Percentiles rank a stretch among this genome's conserved stretches.
Evolutionary conservation across 2,113 vertebrate species (phyloP).

Genomic region (Gopherus flavomarginatus): DNA sequence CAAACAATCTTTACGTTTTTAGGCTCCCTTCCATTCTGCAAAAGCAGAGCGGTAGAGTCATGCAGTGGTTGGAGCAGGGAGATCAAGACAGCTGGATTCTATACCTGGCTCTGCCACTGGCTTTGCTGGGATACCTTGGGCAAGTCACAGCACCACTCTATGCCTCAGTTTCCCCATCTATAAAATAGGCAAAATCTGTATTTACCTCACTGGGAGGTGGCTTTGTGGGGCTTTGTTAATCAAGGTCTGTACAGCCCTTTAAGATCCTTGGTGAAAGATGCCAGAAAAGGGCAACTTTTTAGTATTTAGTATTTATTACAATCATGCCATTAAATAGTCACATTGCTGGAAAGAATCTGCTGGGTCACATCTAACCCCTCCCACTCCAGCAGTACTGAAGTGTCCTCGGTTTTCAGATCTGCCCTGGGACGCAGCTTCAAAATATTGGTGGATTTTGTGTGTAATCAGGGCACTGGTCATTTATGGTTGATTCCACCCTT

Average conservation of each 20-base stretch:
- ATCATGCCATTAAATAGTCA: too few species aligned
- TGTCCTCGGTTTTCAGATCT: neutral
- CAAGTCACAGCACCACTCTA: neutral
- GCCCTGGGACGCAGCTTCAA: too few species aligned
- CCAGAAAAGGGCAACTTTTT: neutral
- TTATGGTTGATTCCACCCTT: neutral
- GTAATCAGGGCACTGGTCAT: neutral
- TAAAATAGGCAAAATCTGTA: neutral
- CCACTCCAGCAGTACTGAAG: neutral
- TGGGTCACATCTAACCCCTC: neutral
- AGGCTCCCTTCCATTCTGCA: neutral
- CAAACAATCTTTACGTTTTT: fast-evolving
- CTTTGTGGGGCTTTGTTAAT: neutral
- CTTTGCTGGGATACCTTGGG: neutral
- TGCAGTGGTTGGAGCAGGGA: neutral
- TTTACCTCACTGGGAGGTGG: neutral
- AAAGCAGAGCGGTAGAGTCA: neutral
- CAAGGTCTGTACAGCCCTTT: fast-evolving
- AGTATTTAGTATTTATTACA: fast-evolving
- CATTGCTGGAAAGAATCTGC: fast-evolving
- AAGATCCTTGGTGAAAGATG: neutral
- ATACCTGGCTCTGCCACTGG: neutral
- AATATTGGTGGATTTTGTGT: neutral
- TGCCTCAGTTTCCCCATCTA: neutral
- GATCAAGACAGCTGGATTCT: fast-evolving